Base-by-base conservation (phyloP, 2,888 invertebrate genomes). In the Lypha dubia region DNA sequence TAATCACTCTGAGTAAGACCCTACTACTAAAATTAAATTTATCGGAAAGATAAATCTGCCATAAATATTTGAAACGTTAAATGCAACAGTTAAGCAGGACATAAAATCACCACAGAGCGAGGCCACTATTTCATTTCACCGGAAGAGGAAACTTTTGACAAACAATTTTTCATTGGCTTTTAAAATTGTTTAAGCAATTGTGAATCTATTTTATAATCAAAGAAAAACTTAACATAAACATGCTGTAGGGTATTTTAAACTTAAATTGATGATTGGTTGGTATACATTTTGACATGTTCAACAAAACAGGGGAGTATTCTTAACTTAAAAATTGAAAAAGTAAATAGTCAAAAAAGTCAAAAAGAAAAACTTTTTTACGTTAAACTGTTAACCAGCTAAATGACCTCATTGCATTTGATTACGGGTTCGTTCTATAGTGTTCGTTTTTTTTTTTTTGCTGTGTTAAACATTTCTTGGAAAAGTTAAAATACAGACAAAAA, bases 371-470 rank as follows among this genome's bases (percentile, higher is more conserved):
- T 44, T 7, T 9, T 63, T 44, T 62, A n/a, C 35, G 44, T 71
- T 56, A 68, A 84, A 84, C 46, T 76, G 76, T 84, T 80, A 84
- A 84, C 76, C 67, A 80, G 75, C 76, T 80, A 80, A 80, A 80
- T 84, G 80, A 84, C 84, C 84, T 77, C 84, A 77, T 73, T 84
- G 80, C 76, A 73, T 80, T 84, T 80, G 76, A 84, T 84, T 84
- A 80, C 76, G 32, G 75, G 75, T 82, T 76, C 53, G 75, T 82
- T 76, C 53, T 22, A 58, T 70, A 56, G 49, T 63, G 62, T 73
- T 62, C 51, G 9, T 51, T 11, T 24, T 51, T 35, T 58, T 17
- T 58, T 17, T 71, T 62, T 65, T 22, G n/a, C n/a, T n/a, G n/a
- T 35, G 7, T 38, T 38, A 71, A 22, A 38, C 49, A 81, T 75